Evolutionary conservation across 2,113 vertebrate genomes (phyloP).

Genomic region (Dolichotis patagonum): DNA sequence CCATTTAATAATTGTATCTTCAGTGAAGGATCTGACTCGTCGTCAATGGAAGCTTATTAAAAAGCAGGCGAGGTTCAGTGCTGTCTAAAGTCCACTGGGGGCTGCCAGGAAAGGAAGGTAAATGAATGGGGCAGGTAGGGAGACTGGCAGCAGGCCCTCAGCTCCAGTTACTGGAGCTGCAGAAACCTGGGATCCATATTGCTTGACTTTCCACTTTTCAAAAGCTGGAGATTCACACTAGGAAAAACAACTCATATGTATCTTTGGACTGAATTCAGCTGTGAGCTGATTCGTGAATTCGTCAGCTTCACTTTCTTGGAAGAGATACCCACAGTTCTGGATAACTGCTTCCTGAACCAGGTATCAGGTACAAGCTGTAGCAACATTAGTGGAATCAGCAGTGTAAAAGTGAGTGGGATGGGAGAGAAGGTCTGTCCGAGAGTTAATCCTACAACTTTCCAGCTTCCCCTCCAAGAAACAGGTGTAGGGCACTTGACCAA

Average conservation of each 20-base stretch:
- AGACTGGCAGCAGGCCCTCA: not conserved
- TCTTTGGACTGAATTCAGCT: not conserved
- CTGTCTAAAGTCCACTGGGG: not conserved
- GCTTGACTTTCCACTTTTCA: not conserved
- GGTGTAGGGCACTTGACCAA: not conserved
- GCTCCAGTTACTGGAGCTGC: not conserved
- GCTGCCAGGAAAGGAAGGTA: not conserved
- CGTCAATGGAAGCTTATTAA: not conserved
- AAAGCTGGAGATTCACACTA: not conserved
- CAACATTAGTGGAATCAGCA: not conserved
- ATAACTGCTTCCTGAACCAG: not conserved
- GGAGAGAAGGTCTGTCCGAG: not conserved
- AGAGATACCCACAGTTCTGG: not conserved
- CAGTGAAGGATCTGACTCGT: not conserved
- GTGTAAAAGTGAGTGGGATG: fast-evolving
- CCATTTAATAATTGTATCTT: not conserved
- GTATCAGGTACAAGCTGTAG: not conserved
- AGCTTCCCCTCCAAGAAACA: not conserved
- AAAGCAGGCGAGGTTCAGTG: not conserved
- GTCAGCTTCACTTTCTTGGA: not conserved
- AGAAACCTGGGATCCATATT: not conserved
- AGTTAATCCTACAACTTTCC: not conserved
- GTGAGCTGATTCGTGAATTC: not conserved
- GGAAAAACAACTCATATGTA: not conserved
- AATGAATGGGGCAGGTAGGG: not conserved